phyloP scores from a whole-genome alignment of 2,797 vertebrate species.

The Decapterus maruadsi region DNA sequence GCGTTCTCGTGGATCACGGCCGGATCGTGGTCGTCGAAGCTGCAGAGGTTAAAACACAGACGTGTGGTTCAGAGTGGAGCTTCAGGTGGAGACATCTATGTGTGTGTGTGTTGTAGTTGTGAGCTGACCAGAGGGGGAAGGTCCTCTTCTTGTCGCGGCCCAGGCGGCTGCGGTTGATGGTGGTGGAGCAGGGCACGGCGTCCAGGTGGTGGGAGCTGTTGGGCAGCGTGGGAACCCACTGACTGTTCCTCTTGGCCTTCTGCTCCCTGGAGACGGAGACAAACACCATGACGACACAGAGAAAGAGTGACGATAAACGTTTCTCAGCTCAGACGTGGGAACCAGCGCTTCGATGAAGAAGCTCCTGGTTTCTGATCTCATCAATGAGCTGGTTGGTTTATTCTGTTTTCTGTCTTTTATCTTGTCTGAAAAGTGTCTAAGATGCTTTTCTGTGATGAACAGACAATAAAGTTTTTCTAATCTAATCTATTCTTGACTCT shows the following conservation, averaged over 20 bases:
- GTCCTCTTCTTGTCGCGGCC: constrained; percentile 98
- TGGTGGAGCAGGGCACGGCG: constrained; percentile 96
- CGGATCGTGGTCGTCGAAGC: constrained; percentile 98
- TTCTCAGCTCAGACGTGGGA: not conserved
- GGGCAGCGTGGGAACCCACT: constrained; percentile 97
- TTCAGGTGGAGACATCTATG: too few species aligned
- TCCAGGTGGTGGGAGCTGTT: constrained; percentile 98
- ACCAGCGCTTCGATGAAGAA: too few species aligned
- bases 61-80: too few species aligned
- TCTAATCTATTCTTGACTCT: too few species aligned
- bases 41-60: constrained; percentile 51
- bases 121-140: constrained; percentile 91
- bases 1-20: constrained; percentile 99
- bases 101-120: too few species aligned
- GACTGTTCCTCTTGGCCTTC: constrained; percentile 96
- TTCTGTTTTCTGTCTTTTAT: too few species aligned
- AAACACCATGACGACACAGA: not conserved
- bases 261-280: constrained; percentile 87
- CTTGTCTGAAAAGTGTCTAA: too few species aligned
- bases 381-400: too few species aligned
- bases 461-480: too few species aligned
- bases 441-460: too few species aligned
- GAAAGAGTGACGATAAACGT: not conserved
- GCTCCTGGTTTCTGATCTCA: too few species aligned
- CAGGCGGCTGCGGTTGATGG: constrained; percentile 97